A percentile compares a stretch with the other conserved stretches of the same genome.
Conservation (phyloP, 2,113 vertebrate genomes). For the Chrysochloris asiatica region DNA sequence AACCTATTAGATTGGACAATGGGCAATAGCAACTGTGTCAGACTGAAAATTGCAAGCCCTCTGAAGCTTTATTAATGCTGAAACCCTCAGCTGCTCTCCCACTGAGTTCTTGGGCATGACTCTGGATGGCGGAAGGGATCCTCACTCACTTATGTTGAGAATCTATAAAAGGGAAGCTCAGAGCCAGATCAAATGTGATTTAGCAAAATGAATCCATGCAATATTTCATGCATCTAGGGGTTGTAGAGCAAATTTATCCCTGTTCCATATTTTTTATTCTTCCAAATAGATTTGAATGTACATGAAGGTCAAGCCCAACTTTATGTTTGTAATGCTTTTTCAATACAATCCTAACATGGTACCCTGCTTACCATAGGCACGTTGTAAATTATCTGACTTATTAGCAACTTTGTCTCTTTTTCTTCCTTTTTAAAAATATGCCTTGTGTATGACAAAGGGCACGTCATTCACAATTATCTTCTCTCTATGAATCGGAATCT, state of each 20-base stretch:
- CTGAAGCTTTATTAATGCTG: not conserved
- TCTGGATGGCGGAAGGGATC: not conserved
- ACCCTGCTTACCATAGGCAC: not conserved
- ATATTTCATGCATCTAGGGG: not conserved
- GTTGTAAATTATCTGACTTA: not conserved
- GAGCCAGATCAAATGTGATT: slow-evolving; percentile 18
- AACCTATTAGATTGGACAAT: not conserved
- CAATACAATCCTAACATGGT: not conserved
- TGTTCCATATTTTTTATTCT: not conserved
- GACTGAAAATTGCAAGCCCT: not conserved
- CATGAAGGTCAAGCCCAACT: not conserved
- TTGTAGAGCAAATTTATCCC: not conserved
- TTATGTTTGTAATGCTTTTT: not conserved
- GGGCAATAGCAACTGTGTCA: not conserved
- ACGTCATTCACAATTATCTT: not conserved
- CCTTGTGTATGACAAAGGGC: not conserved
- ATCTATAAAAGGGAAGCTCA: slow-evolving; percentile 2
- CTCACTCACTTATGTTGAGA: not conserved
- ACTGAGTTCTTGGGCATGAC: not conserved
- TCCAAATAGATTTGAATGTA: not conserved
- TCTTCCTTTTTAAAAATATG: not conserved
- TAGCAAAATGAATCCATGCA: not conserved
- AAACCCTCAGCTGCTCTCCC: not conserved
- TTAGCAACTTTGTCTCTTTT: not conserved
- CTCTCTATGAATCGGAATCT: not conserved